Evolutionary conservation across 2,888 invertebrate genomes (phyloP).

Genomic region (Mythimna loreyi): DNA sequence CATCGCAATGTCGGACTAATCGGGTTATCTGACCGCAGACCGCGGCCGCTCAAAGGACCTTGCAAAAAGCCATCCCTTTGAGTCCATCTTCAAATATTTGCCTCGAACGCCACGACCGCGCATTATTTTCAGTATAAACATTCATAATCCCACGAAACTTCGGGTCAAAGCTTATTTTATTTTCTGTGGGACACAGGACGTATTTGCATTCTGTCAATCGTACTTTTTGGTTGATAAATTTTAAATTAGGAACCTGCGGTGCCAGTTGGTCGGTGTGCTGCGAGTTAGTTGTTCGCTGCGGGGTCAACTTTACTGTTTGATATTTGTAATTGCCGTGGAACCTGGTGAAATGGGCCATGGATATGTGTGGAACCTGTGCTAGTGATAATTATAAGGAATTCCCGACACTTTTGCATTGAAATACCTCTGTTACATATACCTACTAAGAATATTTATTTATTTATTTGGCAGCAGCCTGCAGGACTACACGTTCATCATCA

Average conservation of each 20-base stretch:
- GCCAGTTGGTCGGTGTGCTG: conserved; percentile 6
- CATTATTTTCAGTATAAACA: conserved; percentile 89
- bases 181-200: conserved; percentile 63
- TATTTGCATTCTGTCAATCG: conserved; percentile 64
- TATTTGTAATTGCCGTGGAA: conserved; percentile 6
- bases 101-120: conserved; percentile 84
- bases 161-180: conserved; percentile 79
- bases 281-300: conserved; percentile 6
- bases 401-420: too few species aligned
- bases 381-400: too few species aligned
- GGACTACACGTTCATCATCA: too few species aligned
- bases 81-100: conserved; percentile 89
- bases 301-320: background rate
- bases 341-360: too few species aligned
- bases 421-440: too few species aligned
- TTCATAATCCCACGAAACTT: conserved; percentile 84
- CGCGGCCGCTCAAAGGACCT: conserved; percentile 84
- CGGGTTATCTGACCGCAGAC: conserved; percentile 88
- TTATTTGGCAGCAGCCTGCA: too few species aligned
- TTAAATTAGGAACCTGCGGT: conserved; percentile 35
- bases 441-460: too few species aligned
- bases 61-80: conserved; percentile 88
- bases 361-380: too few species aligned
- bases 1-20: conserved; percentile 74
- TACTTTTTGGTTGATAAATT: conserved; percentile 47